phyloP scores from a whole-genome alignment of 2,888 invertebrate species.

The Acholoe squamosa region DNA sequence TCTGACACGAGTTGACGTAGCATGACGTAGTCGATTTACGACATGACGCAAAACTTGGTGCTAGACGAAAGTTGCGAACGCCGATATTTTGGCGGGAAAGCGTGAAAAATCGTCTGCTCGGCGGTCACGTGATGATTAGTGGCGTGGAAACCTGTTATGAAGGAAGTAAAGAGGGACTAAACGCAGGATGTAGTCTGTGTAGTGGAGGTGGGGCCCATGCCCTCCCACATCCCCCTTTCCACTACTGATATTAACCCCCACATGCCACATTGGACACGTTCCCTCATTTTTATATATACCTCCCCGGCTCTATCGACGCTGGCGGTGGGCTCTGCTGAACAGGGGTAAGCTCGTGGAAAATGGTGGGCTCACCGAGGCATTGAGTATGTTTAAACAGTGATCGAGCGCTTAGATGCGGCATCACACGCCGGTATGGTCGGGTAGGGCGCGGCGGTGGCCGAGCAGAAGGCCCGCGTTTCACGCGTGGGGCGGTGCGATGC shows the following conservation, averaged over 20 bases:
- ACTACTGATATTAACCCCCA: slow-evolving; percentile 3
- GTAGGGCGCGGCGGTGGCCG: neutral
- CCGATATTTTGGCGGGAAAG: slow-evolving; percentile 43
- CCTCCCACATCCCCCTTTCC: neutral
- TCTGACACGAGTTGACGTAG: neutral
- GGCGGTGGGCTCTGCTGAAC: slow-evolving; percentile 15
- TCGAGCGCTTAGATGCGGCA: slow-evolving; percentile 48
- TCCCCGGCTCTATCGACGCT: slow-evolving; percentile 19
- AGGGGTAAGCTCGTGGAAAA: slow-evolving; percentile 56
- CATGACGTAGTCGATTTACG: neutral
- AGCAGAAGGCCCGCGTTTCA: slow-evolving; percentile 51
- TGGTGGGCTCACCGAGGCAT: slow-evolving; percentile 38
- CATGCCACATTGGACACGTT: neutral
- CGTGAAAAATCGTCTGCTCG: slow-evolving; percentile 14
- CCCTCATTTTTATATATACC: slow-evolving; percentile 58
- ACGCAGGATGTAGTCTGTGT: slow-evolving; percentile 30
- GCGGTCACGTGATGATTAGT: slow-evolving; percentile 23
- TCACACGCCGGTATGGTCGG: slow-evolving; percentile 2
- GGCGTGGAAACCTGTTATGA: slow-evolving; percentile 31
- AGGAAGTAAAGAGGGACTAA: slow-evolving; percentile 12
- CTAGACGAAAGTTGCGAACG: neutral
- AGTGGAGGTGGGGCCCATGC: neutral
- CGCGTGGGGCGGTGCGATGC: slow-evolving; percentile 5
- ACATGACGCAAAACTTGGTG: neutral
- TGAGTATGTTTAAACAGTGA: slow-evolving; percentile 58